Evolutionary conservation across 2,113 vertebrate species (phyloP).

Genomic region (Chaenocephalus aceratus): DNA sequence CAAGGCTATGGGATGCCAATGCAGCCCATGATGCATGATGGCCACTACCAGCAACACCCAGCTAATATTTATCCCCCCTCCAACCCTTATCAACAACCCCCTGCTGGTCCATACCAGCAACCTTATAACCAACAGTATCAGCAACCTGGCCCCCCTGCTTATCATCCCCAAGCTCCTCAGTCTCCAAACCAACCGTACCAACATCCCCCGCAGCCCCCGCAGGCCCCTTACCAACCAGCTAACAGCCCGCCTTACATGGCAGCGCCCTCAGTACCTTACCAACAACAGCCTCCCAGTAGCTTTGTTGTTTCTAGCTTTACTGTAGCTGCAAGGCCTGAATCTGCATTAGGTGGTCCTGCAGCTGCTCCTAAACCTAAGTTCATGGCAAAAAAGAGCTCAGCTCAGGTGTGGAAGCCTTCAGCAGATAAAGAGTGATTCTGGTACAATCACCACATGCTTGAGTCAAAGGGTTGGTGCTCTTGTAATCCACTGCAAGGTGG

Average conservation of each 20-base stretch:
- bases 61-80: conserved; percentile 69
- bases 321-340: conserved; percentile 87
- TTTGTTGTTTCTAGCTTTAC: conserved; percentile 80
- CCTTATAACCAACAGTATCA: conserved; percentile 78
- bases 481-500: conserved; percentile 19
- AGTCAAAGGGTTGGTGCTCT: conserved; percentile 33
- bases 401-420: conserved; percentile 97
- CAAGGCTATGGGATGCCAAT: conserved; percentile 84
- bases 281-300: conserved; percentile 67
- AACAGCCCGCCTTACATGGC: conserved; percentile 75
- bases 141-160: conserved; percentile 63
- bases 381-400: conserved; percentile 93
- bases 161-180: conserved; percentile 71
- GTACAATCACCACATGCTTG: conserved; percentile 30
- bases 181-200: conserved; percentile 72
- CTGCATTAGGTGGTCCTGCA: conserved; percentile 73
- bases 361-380: conserved; percentile 95
- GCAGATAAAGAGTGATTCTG: conserved; percentile 84
- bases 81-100: conserved; percentile 71
- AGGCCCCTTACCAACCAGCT: conserved; percentile 74
- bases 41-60: conserved; percentile 80
- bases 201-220: conserved; percentile 51
- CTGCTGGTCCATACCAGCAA: conserved; percentile 70
- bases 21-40: conserved; percentile 80
- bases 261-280: conserved; percentile 77